phyloP scores from a whole-genome alignment of 2,797 vertebrate species.

The Atherinosoma microstoma region DNA sequence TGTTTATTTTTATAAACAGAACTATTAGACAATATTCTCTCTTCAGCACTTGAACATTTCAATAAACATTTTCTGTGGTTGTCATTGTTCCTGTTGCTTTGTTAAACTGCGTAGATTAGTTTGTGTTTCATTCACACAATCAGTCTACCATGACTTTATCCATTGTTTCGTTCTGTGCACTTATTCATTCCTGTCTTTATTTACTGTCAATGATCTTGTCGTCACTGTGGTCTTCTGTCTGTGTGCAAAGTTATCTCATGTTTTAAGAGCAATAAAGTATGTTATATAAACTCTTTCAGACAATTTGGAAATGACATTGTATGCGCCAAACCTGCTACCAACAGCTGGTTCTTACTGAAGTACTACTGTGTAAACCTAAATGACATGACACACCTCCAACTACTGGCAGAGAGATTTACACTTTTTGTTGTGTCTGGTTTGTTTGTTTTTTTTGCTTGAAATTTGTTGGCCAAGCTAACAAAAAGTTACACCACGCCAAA shows the following conservation, averaged over 20 bases:
- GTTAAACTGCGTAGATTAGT: slow-evolving; percentile 73
- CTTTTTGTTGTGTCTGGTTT: slow-evolving; percentile 11
- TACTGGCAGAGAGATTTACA: slow-evolving; percentile 4
- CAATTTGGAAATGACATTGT: slow-evolving; percentile 70
- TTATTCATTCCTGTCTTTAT: slow-evolving; percentile 75
- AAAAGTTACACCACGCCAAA: not conserved
- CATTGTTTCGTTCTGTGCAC: slow-evolving; percentile 75
- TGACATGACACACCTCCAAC: slow-evolving; percentile 18
- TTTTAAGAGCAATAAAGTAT: slow-evolving; percentile 89
- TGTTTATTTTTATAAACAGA: slow-evolving; percentile 88
- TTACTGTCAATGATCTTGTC: slow-evolving; percentile 83
- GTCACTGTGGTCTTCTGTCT: slow-evolving; percentile 84
- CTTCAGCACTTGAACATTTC: slow-evolving; percentile 71
- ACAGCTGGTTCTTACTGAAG: slow-evolving; percentile 12
- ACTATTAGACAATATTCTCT: slow-evolving; percentile 65
- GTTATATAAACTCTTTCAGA: slow-evolving; percentile 76
- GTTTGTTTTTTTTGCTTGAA: slow-evolving; percentile 9
- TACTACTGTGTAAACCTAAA: slow-evolving; percentile 16
- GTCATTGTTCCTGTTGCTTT: slow-evolving; percentile 76
- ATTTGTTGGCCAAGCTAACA: slow-evolving; percentile 14
- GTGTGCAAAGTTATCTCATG: slow-evolving; percentile 84
- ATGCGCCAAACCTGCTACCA: slow-evolving; percentile 38
- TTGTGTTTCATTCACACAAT: slow-evolving; percentile 75
- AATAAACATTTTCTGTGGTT: slow-evolving; percentile 70
- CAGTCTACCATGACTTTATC: slow-evolving; percentile 60